Evolutionary conservation across 2,113 vertebrate genomes (phyloP), one percentile per base, ranked within the genome.

Genomic region (Psilopogon haemacephalus): DNA sequence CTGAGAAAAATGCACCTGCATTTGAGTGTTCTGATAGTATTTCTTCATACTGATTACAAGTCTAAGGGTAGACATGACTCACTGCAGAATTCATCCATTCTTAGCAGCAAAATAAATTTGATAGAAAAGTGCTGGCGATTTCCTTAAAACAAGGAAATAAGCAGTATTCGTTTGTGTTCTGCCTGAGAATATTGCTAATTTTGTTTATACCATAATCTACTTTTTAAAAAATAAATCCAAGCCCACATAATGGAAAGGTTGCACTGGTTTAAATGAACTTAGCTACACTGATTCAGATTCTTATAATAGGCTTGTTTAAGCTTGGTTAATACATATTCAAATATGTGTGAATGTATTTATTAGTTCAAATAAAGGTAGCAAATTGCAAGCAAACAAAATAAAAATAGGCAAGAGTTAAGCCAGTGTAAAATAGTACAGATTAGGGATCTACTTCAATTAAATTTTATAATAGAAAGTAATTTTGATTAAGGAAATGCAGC

Each of bases 331-430:
- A 24, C 12, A 60, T 84, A 79, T 62, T 91, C 72, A 74, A 68
- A 65, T 67, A 42, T 6, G 12, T 37, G 37, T 54, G 52, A 84
- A 54, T 12, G 8, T 23, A 50, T 85, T 79, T 87, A 58, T 59
- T 93, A 52, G 20, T 85, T 74, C 35, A 85, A 27, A 18, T 58
- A 74, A 67, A 37, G 84, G 7, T 14, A 67, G 24, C 23, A 78
- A 85, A 63, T 73, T 52, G 17, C 30, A 44, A 79, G 26, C 27
- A 70, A 73, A 40, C 46, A 91, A 85, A 89, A 67, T 75, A 58
- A 77, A 93, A 92, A 55, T 37, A 89, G 71, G 42, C 37, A 78
- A 91, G 65, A 92, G 69, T 70, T 86, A 91, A 89, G 86, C 71
- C 38, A 78, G 37, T 46, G 42, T 84, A 62, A 95, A 85, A 33